Evolutionary conservation across 2,888 invertebrate species (phyloP).

Genomic region (Drosophila percnosoma): DNA sequence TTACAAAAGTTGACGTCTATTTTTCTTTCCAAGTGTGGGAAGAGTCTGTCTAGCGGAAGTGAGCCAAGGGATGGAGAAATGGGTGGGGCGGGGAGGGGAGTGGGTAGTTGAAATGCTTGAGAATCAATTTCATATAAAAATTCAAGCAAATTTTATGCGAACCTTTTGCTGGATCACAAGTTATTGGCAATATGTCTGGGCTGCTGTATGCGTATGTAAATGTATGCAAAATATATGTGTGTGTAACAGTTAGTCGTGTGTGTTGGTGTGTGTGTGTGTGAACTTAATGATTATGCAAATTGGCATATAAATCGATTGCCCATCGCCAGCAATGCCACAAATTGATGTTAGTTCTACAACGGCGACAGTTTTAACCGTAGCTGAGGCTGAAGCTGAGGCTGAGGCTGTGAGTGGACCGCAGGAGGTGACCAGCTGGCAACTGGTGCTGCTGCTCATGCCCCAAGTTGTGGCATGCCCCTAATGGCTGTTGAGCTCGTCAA

Average conservation of each 20-base stretch:
- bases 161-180: slow-evolving; percentile 68
- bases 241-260: slow-evolving; percentile 30
- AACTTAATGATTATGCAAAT: slow-evolving; percentile 79
- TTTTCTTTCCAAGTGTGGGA: not conserved
- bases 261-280: slow-evolving; percentile 35
- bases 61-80: not conserved
- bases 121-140: slow-evolving; percentile 77
- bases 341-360: slow-evolving; percentile 53
- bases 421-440: slow-evolving; percentile 13
- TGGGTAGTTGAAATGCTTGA: slow-evolving; percentile 35
- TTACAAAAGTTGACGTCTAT: not conserved
- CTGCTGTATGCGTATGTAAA: slow-evolving; percentile 24
- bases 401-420: not conserved
- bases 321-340: slow-evolving; percentile 55
- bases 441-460: slow-evolving; percentile 29
- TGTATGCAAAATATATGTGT: slow-evolving; percentile 57
- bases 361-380: slow-evolving; percentile 44
- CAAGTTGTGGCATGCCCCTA: slow-evolving; percentile 38
- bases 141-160: slow-evolving; percentile 72
- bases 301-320: slow-evolving; percentile 76
- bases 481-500: slow-evolving; percentile 71
- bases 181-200: slow-evolving; percentile 63
- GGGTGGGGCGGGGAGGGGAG: not conserved
- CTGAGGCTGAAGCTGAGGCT: not conserved
- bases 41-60: slow-evolving; percentile 31